A percentile compares a stretch with the other conserved stretches of the same genome.
Conservation (phyloP, 2,797 vertebrate species). For the Siniperca undulata region DNA sequence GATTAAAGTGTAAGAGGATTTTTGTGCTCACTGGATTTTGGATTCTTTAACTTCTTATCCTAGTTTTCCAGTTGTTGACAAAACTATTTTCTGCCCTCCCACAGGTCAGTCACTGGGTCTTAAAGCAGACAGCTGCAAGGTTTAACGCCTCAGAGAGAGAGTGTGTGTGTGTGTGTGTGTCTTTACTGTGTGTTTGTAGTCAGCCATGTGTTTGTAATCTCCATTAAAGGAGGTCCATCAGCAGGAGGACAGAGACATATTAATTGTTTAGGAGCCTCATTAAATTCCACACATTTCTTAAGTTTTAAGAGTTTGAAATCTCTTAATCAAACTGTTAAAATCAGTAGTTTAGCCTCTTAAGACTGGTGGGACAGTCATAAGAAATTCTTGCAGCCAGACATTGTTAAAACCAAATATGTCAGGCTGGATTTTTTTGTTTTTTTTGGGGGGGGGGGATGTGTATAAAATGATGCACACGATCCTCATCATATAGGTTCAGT, state of each 20-base stretch:
- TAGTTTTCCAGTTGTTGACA: slow-evolving; percentile 34
- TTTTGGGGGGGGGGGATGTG: not conserved
- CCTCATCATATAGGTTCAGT: not conserved
- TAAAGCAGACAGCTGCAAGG: slow-evolving; percentile 81
- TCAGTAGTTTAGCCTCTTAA: not conserved
- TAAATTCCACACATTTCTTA: slow-evolving; percentile 8
- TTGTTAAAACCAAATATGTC: not conserved
- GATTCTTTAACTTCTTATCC: slow-evolving; percentile 3
- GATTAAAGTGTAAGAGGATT: slow-evolving; percentile 64
- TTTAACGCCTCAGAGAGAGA: slow-evolving; percentile 47
- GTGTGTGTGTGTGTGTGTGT: slow-evolving; percentile 21
- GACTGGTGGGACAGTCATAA: too few species aligned
- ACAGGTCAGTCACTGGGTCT: slow-evolving; percentile 47
- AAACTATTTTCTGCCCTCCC: slow-evolving; percentile 57
- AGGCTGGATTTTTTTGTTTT: not conserved
- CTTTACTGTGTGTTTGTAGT: slow-evolving; percentile 6
- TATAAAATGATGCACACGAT: not conserved
- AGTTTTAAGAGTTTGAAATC: not conserved
- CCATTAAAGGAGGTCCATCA: slow-evolving; percentile 55
- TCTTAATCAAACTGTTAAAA: not conserved
- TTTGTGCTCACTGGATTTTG: not conserved
- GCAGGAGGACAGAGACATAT: slow-evolving; percentile 41
- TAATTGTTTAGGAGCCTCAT: slow-evolving; percentile 51
- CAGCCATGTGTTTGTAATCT: slow-evolving; percentile 73
- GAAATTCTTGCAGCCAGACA: not conserved